A percentile compares a stretch with the other conserved stretches of the same genome.
Evolutionary conservation across 1,140 invertebrate genomes (phyloP).

Genomic region (Tetramorium simillimum): DNA sequence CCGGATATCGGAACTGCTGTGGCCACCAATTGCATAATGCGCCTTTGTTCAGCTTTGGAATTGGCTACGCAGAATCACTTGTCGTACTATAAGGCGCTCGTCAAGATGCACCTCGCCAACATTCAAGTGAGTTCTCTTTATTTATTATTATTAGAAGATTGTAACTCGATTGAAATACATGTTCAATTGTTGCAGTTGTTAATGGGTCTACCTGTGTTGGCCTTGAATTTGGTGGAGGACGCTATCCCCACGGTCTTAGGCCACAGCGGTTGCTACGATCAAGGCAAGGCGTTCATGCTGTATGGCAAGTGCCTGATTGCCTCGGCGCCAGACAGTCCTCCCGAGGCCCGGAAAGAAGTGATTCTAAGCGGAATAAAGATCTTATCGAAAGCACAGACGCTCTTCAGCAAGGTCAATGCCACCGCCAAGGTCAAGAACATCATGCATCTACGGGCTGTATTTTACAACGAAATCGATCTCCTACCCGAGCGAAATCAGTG

Average conservation of each 20-base stretch:
- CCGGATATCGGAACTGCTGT: conserved; percentile 83
- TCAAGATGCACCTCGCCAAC: conserved; percentile 93
- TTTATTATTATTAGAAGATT: neutral
- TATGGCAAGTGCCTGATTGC: conserved; percentile 90
- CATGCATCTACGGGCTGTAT: conserved; percentile 87
- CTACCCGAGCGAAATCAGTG: conserved; percentile 89
- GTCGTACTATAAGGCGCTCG: conserved; percentile 90
- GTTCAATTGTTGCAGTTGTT: conserved; percentile 86
- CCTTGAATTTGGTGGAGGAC: conserved; percentile 89
- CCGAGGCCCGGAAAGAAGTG: conserved; percentile 85
- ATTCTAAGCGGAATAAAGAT: conserved; percentile 88
- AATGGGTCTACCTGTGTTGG: conserved; percentile 91
- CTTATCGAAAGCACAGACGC: conserved; percentile 88
- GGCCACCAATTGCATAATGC: conserved; percentile 86
- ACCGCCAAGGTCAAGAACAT: conserved; percentile 90
- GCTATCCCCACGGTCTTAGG: conserved; percentile 90
- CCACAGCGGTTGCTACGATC: conserved; percentile 93
- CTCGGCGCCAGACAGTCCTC: conserved; percentile 82
- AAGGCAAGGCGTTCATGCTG: conserved; percentile 88
- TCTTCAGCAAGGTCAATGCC: conserved; percentile 91
- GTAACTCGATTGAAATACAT: neutral
- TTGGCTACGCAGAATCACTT: conserved; percentile 90
- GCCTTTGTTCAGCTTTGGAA: conserved; percentile 90
- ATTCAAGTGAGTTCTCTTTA: conserved; percentile 85
- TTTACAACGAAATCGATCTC: conserved; percentile 89